Base-by-base conservation (phyloP, 1,140 invertebrate species). In the Megathymus violae region DNA sequence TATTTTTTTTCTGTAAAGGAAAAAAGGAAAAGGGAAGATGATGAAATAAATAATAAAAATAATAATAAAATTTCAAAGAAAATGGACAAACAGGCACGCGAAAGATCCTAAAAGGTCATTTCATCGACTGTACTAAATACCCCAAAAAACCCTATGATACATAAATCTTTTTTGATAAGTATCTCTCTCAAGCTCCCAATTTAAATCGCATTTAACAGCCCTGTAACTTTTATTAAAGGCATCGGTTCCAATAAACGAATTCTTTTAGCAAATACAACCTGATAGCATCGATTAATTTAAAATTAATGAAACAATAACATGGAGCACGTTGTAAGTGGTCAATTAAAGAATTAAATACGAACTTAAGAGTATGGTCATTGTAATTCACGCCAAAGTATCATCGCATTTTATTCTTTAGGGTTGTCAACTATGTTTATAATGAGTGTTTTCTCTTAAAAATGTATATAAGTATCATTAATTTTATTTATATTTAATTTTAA, bases 291-390 rank as follows among this genome's bases (percentile, higher is more conserved):
- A 74, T 68, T 67, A 65, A 70, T 76, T 76, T 72, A 68, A 72
- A 77, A 77, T 75, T 74, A 75, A 77, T 70, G 67, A 74, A 74
- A 77, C 72, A 74, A 77, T 72, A 75, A 72, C 69, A 69, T 51
- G 67, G 11, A 31, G 64, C 62, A 54, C 62, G 62, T 74, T 72
- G 69, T 75, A 69, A 74, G 56, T 71, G 63, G 67, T 69, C 71
- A 76, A 76, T 76, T 76, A 79, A 71, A 74, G 63, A 44, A 41
- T 46, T 58, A 58, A 58, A 58, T 58, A 58, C 41, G 41, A 46
- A 58, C 54, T 58, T 46, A 64, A 62, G 46, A 62, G 44, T 41
- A 60, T 56, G 13, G 48, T 19, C 41, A 56, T 62, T 64, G 41
- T 69, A 74, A 76, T 74, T 79, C 71, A 79, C 69, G 61, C 54